Evolutionary conservation across 2,888 invertebrate species (phyloP), one percentile per base, ranked within the genome.

Genomic region (Malthinus flaveolus): DNA sequence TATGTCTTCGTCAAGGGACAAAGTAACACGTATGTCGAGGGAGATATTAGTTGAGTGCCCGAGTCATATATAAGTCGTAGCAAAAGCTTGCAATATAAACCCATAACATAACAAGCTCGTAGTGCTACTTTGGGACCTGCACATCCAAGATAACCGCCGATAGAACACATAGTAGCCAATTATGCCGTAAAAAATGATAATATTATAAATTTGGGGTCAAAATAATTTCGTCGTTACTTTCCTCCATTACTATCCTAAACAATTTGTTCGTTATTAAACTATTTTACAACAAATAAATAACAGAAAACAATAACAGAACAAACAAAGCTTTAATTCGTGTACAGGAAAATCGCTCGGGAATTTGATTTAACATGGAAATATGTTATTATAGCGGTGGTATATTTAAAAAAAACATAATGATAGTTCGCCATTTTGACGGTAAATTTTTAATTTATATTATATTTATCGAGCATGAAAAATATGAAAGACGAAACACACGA

Each of bases 131-230:
- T 49, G 66, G 68, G 65, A 66, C 62, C 68, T 66, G 68, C 66
- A 56, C 48, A 54, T 55, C 63, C 57, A 62, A 69, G 71, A 71
- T 71, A 71, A 69, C 67, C 61, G 62, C 59, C 62, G 56, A 64
- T 61, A 54, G 63, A 62, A 64, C 63, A 64, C 67, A 62, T 65
- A 66, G 61, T 49, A 60, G 64, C 64, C 72, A 73, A 73, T 73
- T 73, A 73, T 69, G 68, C 68, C 71, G 68, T 72, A 71, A 73
- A 73, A 72, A 71, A 71, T 71, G 71, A 70, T 66, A 70, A 67
- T 64, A 63, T 56, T 56, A 33, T 32, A 39, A 15, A n/a, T 37
- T 32, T 51, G 13, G 31, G 42, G 32, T 13, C 42, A 9, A 32
- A 13, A 12, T 33, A 15, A 33, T 33, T 33, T 12, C 32, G 34